phyloP scores from a whole-genome alignment of 2,888 invertebrate species.

The Cephus pygmeus region DNA sequence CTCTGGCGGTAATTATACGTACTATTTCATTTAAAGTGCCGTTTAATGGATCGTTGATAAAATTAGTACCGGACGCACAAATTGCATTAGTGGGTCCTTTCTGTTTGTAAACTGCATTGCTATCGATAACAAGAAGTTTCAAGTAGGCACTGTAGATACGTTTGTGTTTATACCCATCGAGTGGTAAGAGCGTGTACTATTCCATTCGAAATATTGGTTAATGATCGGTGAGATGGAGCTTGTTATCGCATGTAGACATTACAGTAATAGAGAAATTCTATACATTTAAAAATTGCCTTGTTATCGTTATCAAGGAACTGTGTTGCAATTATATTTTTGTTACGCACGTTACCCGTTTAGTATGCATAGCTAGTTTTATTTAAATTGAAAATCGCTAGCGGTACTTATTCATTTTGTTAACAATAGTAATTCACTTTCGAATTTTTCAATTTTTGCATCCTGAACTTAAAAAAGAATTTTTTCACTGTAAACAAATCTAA shows the following conservation, averaged over 20 bases:
- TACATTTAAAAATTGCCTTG: not conserved
- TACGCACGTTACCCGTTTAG: not conserved
- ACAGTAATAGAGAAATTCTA: not conserved
- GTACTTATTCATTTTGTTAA: not conserved
- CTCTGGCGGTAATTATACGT: constrained; percentile 23
- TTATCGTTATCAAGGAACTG: not conserved
- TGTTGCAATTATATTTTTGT: not conserved
- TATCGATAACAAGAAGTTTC: not conserved
- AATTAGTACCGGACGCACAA: not conserved
- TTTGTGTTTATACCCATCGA: not conserved
- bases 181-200: not conserved
- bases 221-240: not conserved
- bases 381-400: not conserved
- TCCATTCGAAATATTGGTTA: not conserved
- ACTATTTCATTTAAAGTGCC: not conserved
- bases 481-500: not conserved
- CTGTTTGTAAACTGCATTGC: not conserved
- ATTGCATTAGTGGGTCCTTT: not conserved
- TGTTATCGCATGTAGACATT: not conserved
- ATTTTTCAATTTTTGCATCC: not conserved
- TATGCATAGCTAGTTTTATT: not conserved
- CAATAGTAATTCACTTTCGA: not conserved
- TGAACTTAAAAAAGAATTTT: not conserved
- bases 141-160: not conserved
- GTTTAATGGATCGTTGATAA: not conserved